Base-by-base conservation (phyloP, 1,140 invertebrate genomes). In the Drosophila suzukii region DNA sequence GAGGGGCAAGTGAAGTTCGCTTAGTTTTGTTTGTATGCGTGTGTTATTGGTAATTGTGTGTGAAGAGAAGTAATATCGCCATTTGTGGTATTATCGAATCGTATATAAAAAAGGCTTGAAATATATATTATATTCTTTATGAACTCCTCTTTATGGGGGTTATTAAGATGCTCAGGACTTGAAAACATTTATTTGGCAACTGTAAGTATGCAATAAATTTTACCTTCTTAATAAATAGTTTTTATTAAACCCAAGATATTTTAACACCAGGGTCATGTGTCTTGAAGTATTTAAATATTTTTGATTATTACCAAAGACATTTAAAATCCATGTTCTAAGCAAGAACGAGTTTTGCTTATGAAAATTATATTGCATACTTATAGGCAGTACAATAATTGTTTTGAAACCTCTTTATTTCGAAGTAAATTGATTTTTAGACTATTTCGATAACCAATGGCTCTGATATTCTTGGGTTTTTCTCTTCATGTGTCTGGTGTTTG, bases 1-100 rank as follows among this genome's bases (percentile, higher is more conserved):
- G 53, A 75, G 80, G 80, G 80, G 75, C 81, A 70, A 71, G 81
- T 62, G 80, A 76, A 83, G 51, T 60, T 82, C 54, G 62, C 61
- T 81, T 86, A 75, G 71, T 84, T 62, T 34, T 39, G 51, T 32
- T 34, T 39, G 51, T 38, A 66, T 57, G 56, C n/a, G 49, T 44
- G 44, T 74, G 17, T 38, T 20, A 24, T 63, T 55, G 41, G 32
- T 58, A 6, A 41, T 30, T 47, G 39, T 62, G 44, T 55, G 38
- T 43, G 15, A 38, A 60, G 66, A 59, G 20, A 30, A 36, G 15
- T 34, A 36, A 15, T 0, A 30, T 61, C 41, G 41, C 10, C 20
- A 46, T 24, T 20, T 0, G 15, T 32, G 4, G 6, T 24, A n/a
- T 41, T 7, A 7, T 34, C 32, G 32, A 5, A 27, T 27, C 27